These are phyloP conservation scores for Geococcyx californianus DNA, from an alignment of 2,113 vertebrate species.

Conservation along the genomic window DNA sequence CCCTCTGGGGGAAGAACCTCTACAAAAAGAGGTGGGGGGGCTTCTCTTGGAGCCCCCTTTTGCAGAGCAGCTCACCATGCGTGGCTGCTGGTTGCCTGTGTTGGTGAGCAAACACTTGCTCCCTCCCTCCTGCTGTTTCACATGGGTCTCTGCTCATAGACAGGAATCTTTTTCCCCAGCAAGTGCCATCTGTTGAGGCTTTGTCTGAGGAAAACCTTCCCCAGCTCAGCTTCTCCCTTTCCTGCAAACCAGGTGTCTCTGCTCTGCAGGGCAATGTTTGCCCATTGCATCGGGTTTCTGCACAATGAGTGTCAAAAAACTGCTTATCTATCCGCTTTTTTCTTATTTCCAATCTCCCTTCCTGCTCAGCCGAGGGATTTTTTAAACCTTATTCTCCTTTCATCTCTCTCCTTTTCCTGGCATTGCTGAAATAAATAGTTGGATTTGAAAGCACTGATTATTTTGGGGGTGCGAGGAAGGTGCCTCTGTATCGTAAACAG, in stretches of 20 bases:
- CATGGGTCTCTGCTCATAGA: neutral
- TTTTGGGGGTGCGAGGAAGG: neutral
- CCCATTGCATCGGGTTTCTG: rapidly evolving
- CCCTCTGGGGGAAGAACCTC: too few relatives aligned
- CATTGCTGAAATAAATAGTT: neutral
- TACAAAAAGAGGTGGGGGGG: too few relatives aligned
- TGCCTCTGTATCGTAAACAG: neutral
- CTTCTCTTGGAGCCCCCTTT: neutral
- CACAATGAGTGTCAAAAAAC: rapidly evolving
- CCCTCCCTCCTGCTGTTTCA: neutral
- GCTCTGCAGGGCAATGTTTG: neutral
- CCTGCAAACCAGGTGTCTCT: neutral
- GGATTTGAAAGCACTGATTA: neutral
- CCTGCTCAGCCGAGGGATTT: neutral
- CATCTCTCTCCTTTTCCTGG: neutral
- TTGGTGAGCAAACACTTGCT: neutral
- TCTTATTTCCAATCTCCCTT: neutral
- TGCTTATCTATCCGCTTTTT: neutral
- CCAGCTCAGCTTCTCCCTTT: neutral
- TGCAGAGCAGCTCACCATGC: neutral
- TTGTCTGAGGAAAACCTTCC: neutral
- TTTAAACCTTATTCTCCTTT: neutral
- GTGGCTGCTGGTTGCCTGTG: rapidly evolving
- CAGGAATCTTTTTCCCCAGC: neutral
- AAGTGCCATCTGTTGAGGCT: neutral